Conservation (phyloP, 2,797 vertebrate genomes). For the Falco columbarius region DNA sequence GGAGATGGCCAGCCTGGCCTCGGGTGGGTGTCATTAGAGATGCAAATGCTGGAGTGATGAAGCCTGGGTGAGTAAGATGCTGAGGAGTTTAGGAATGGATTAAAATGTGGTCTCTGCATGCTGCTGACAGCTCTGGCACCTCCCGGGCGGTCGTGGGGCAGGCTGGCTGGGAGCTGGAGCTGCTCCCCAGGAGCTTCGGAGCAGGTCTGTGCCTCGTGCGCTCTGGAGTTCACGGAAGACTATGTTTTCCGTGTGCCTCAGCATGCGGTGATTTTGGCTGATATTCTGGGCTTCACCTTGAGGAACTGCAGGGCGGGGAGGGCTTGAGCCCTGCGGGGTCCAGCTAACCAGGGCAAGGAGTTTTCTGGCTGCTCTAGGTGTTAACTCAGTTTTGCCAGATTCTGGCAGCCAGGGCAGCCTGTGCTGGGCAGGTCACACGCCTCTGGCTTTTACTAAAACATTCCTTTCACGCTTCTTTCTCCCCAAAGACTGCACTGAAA, state of each 20-base stretch:
- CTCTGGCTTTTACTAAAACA: not conserved
- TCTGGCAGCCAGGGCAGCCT: not conserved
- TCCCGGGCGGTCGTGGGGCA: rapidly evolving
- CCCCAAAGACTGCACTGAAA: not conserved
- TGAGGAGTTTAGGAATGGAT: not conserved
- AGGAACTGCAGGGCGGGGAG: not conserved
- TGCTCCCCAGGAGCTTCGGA: not conserved
- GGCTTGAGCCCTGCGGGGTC: not conserved
- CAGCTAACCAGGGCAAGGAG: not conserved
- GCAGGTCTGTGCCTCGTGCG: not conserved
- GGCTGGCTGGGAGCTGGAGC: not conserved
- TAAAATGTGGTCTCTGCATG: not conserved
- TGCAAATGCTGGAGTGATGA: not conserved
- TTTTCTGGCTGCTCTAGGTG: not conserved
- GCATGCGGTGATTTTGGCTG: not conserved
- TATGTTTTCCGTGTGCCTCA: not conserved
- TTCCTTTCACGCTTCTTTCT: not conserved
- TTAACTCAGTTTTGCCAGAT: not conserved
- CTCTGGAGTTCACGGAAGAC: not conserved
- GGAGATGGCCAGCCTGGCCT: not conserved
- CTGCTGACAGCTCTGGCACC: not conserved
- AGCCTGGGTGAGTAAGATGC: not conserved
- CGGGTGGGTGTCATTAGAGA: rapidly evolving
- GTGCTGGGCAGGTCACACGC: not conserved
- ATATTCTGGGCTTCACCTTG: not conserved